Percentiles rank a stretch among this genome's conserved stretches.
Evolutionary conservation across 2,888 invertebrate species (phyloP).

Genomic region (Euclidia mi): DNA sequence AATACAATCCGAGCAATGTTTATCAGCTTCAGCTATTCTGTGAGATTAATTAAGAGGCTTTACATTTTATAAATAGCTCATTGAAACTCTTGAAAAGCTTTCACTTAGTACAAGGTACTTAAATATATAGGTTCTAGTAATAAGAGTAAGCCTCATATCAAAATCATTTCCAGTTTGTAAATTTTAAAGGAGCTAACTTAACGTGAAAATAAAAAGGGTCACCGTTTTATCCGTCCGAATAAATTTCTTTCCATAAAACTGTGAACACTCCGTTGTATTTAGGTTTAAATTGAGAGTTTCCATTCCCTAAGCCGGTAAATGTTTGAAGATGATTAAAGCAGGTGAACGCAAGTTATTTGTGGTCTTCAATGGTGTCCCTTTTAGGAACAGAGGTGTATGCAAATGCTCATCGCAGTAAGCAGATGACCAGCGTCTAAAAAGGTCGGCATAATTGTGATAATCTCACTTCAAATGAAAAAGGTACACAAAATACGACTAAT

Average conservation of each 20-base stretch:
- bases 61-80: too few species aligned
- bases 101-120: not conserved
- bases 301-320: constrained; percentile 6
- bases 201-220: constrained; percentile 18
- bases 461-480: too few species aligned
- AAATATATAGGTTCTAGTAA: not conserved
- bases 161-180: constrained; percentile 19
- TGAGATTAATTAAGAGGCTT: too few species aligned
- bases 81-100: too few species aligned
- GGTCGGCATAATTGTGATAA: not conserved
- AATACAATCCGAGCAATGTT: too few species aligned
- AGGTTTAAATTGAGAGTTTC: constrained; percentile 11
- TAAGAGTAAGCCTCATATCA: not conserved
- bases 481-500: too few species aligned
- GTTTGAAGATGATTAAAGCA: constrained; percentile 16
- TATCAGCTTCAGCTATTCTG: too few species aligned
- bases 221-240: constrained; percentile 12
- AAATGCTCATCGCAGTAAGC: not conserved
- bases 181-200: constrained; percentile 15
- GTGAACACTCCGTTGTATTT: constrained; percentile 11
- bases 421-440: not conserved
- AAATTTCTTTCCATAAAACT: constrained; percentile 22
- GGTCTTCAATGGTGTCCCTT: not conserved
- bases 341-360: constrained; percentile 8
- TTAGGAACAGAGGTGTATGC: not conserved